These are phyloP conservation scores for Lysandra bellargus DNA, from an alignment of 2,888 invertebrate genomes.

Conservation along the genomic window DNA sequence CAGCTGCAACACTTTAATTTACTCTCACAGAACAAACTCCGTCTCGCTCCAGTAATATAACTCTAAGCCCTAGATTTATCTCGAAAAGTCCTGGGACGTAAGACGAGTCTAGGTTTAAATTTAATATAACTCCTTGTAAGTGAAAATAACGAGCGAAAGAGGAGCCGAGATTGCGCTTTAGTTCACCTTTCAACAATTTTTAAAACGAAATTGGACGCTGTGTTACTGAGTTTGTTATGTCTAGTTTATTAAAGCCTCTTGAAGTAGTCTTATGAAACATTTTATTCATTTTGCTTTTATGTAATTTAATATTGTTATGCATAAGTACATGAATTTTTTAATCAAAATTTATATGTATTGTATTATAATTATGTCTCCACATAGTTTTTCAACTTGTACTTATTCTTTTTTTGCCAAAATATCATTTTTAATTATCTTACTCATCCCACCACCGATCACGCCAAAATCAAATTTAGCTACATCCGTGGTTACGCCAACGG, in stretches of 20 bases:
- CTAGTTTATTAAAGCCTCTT: background rate
- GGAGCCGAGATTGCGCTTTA: slow-evolving; percentile 16
- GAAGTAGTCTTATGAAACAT: background rate
- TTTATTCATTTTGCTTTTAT: background rate
- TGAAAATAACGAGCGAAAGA: slow-evolving; percentile 29
- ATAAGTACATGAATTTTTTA: background rate
- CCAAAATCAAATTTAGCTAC: background rate
- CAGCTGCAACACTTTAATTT: background rate
- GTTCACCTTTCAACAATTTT: slow-evolving; percentile 13
- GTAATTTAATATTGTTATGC: background rate
- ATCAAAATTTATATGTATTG: too few relatives aligned
- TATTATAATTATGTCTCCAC: too few relatives aligned
- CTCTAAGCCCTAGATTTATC: slow-evolving; percentile 6
- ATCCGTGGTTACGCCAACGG: background rate
- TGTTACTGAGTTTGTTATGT: slow-evolving; percentile 4
- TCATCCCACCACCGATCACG: too few relatives aligned
- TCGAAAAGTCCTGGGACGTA: background rate
- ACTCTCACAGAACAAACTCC: slow-evolving; percentile 9
- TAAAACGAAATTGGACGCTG: slow-evolving; percentile 20
- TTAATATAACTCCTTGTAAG: slow-evolving; percentile 33
- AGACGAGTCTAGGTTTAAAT: slow-evolving; percentile 34
- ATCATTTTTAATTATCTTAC: too few relatives aligned
- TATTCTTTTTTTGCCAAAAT: too few relatives aligned
- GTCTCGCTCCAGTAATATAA: slow-evolving; percentile 3
- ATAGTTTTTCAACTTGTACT: too few relatives aligned